Evolutionary conservation across 1,140 invertebrate species (phyloP).

Genomic region (Leptinotarsa defecta): DNA sequence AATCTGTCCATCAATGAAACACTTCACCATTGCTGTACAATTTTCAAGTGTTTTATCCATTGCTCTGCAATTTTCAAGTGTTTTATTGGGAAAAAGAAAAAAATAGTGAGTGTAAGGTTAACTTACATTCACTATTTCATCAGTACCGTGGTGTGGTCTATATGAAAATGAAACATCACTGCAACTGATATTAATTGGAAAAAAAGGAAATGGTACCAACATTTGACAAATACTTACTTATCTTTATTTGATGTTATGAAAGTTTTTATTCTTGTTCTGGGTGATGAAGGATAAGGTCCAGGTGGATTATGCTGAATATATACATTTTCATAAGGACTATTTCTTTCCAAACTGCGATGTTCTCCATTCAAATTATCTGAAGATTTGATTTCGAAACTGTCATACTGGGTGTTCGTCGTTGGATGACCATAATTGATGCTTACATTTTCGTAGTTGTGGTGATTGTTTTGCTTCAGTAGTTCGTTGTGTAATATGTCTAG

Average conservation of each 20-base stretch:
- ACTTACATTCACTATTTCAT: too few relatives aligned
- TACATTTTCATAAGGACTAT: constrained; percentile 63
- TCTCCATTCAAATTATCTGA: constrained; percentile 46
- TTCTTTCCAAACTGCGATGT: constrained; percentile 53
- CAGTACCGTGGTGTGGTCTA: too few relatives aligned
- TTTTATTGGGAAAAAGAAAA: too few relatives aligned
- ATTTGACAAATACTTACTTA: constrained; percentile 37
- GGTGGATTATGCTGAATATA: constrained; percentile 53
- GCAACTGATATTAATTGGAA: too few relatives aligned
- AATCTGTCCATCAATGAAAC: too few relatives aligned
- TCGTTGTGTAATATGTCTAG: constrained; percentile 42
- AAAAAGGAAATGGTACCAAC: too few relatives aligned
- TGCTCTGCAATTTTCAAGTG: too few relatives aligned
- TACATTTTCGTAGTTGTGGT: constrained; percentile 56
- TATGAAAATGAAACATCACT: too few relatives aligned
- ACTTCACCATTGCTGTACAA: background rate
- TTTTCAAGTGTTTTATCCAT: background rate
- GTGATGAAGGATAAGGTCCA: constrained; percentile 60
- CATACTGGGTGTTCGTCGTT: constrained; percentile 35
- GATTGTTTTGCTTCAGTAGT: constrained; percentile 40
- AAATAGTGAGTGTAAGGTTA: too few relatives aligned
- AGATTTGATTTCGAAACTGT: constrained; percentile 53
- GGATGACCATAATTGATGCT: constrained; percentile 27
- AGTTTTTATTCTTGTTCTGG: constrained; percentile 69
- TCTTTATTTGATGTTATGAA: constrained; percentile 52